Evolutionary conservation across 1,140 invertebrate species (phyloP).

Genomic region (Intoshia linei): DNA sequence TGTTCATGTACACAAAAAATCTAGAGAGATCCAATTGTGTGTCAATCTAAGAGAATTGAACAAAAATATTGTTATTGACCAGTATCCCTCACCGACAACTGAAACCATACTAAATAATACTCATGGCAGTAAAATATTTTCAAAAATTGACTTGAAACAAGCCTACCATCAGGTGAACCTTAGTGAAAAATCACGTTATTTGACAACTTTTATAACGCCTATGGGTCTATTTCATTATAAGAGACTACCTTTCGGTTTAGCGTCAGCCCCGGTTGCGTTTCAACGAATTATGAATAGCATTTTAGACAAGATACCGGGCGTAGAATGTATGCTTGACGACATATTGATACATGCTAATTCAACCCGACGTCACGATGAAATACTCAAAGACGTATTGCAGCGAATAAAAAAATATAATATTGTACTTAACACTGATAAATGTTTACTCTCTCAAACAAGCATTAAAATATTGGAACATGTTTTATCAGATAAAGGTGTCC

Average conservation of each 20-base stretch:
- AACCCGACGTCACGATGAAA: not conserved
- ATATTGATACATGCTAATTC: slow-evolving; percentile 2
- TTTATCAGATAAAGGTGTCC: slow-evolving; percentile 1
- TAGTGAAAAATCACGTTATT: slow-evolving; percentile 8
- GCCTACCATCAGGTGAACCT: slow-evolving; percentile 12
- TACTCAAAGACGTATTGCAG: not conserved
- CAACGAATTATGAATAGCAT: slow-evolving; percentile 5
- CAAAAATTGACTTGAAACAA: slow-evolving; percentile 10
- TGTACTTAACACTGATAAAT: slow-evolving; percentile 1
- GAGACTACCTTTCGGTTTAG: slow-evolving; percentile 7
- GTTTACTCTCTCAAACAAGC: not conserved
- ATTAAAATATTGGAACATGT: not conserved
- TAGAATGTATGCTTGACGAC: slow-evolving; percentile 6
- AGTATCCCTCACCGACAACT: slow-evolving; percentile 11
- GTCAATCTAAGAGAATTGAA: slow-evolving; percentile 12
- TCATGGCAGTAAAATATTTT: slow-evolving; percentile 10
- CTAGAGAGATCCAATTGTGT: slow-evolving; percentile 11
- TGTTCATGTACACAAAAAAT: slow-evolving; percentile 10
- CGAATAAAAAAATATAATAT: not conserved
- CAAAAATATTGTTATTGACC: slow-evolving; percentile 9
- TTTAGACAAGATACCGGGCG: slow-evolving; percentile 1
- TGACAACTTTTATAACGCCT: slow-evolving; percentile 10
- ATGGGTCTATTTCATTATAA: slow-evolving; percentile 7
- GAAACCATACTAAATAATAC: slow-evolving; percentile 9
- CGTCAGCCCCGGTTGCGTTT: slow-evolving; percentile 6